These are phyloP conservation scores for Ascaphus truei DNA, from an alignment of 2,113 vertebrate genomes.

Conservation along the genomic window DNA sequence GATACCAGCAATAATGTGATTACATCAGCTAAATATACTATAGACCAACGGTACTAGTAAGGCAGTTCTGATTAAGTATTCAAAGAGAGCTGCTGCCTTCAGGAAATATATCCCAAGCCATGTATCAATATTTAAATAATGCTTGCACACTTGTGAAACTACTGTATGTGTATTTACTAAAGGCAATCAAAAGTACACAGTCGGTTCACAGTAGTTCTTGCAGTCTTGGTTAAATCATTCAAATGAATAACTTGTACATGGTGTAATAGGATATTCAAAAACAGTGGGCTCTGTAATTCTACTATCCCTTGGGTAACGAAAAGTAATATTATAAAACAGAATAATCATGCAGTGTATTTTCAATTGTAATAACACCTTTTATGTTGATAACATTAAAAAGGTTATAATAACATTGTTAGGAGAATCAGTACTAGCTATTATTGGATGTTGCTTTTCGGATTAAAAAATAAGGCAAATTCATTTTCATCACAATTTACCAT, in stretches of 20 bases:
- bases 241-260: not conserved
- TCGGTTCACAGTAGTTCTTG: not conserved
- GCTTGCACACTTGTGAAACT: not conserved
- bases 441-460: not conserved
- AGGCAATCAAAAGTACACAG: not conserved
- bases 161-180: not conserved
- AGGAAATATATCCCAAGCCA: not conserved
- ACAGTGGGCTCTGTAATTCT: constrained; percentile 10
- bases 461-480: not conserved
- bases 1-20: not conserved
- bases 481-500: constrained; percentile 7
- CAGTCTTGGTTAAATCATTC: not conserved
- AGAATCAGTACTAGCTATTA: constrained; percentile 13
- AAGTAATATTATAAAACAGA: constrained; percentile 17
- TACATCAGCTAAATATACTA: constrained; percentile 18
- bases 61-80: not conserved
- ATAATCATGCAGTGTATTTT: constrained; percentile 23
- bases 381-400: constrained; percentile 28
- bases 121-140: not conserved
- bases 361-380: constrained; percentile 23
- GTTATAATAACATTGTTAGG: constrained; percentile 27
- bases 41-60: constrained; percentile 14
- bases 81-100: not conserved
- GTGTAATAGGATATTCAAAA: constrained; percentile 11
- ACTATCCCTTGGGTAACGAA: constrained; percentile 22